phyloP scores from a whole-genome alignment of 2,888 invertebrate species.

The Caenorhabditis sp. region DNA sequence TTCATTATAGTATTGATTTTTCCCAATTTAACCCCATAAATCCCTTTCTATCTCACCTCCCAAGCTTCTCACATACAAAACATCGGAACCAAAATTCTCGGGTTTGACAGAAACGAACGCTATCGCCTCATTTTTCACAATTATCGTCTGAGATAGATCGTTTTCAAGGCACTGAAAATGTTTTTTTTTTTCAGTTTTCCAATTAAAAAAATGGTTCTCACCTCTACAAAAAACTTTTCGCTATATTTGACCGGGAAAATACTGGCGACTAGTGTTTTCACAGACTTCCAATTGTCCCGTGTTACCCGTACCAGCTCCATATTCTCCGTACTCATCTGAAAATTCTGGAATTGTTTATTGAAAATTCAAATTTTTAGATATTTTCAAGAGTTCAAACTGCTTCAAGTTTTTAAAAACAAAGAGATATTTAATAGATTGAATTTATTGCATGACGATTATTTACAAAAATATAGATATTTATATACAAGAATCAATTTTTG shows the following conservation, averaged over 20 bases:
- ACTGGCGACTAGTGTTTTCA: slow-evolving; percentile 14
- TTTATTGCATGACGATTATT: no score
- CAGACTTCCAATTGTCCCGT: slow-evolving; percentile 9
- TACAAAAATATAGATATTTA: neutral
- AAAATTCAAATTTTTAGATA: neutral
- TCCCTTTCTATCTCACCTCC: slow-evolving; percentile 25
- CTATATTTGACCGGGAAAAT: slow-evolving; percentile 41
- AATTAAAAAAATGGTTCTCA: neutral
- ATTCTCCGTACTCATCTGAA: neutral
- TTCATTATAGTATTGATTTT: no score
- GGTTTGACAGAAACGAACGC: slow-evolving; percentile 38
- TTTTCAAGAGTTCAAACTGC: neutral
- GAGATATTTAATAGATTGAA: no score
- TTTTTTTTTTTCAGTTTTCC: neutral
- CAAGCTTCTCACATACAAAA: slow-evolving; percentile 36
- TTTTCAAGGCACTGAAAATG: slow-evolving; percentile 25
- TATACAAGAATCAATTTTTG: neutral
- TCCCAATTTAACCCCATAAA: neutral
- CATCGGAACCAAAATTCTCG: slow-evolving; percentile 19
- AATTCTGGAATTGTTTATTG: neutral
- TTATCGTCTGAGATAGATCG: slow-evolving; percentile 19
- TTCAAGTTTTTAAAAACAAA: neutral
- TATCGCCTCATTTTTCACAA: slow-evolving; percentile 21
- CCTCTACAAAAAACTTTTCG: slow-evolving; percentile 32
- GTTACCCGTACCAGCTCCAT: slow-evolving; percentile 23